A percentile compares a stretch with the other conserved stretches of the same genome.
phyloP scores from a whole-genome alignment of 2,113 vertebrate species.

The Xerus inauris region DNA sequence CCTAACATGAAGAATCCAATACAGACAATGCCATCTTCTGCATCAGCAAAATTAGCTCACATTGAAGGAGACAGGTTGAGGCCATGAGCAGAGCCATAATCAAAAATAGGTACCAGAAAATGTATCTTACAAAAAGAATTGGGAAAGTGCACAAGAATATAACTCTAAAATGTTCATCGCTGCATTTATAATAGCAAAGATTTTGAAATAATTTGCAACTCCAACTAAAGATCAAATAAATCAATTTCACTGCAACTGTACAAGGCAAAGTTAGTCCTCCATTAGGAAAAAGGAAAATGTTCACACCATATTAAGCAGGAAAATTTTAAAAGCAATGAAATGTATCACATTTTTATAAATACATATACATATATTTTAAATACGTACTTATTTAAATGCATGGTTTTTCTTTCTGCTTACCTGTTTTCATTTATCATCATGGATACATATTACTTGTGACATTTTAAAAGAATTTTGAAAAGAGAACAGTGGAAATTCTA shows the following conservation, averaged over 20 bases:
- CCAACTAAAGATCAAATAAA: not conserved
- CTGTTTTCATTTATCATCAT: constrained; percentile 9
- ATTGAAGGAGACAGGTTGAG: not conserved
- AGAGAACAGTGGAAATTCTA: constrained; percentile 22
- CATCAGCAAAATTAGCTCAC: not conserved
- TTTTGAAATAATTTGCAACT: constrained; percentile 33
- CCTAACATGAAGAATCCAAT: not conserved
- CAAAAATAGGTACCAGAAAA: not conserved
- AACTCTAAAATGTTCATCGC: not conserved
- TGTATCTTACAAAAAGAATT: not conserved
- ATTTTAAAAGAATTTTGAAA: constrained; percentile 15
- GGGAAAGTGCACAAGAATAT: not conserved
- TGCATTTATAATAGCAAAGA: not conserved
- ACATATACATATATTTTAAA: not conserved
- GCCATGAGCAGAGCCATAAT: not conserved
- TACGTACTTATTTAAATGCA: not conserved
- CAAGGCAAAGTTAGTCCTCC: not conserved
- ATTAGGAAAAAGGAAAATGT: not conserved
- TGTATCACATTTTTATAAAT: constrained; percentile 1
- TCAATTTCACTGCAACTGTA: not conserved
- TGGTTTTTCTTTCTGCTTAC: not conserved
- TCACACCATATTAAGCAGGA: not conserved
- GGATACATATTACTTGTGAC: constrained; percentile 15
- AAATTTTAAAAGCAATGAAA: not conserved
- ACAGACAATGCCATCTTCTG: not conserved